These are phyloP conservation scores for Corynorhinus townsendii DNA, from an alignment of 2,113 vertebrate species.

Conservation along the genomic window DNA sequence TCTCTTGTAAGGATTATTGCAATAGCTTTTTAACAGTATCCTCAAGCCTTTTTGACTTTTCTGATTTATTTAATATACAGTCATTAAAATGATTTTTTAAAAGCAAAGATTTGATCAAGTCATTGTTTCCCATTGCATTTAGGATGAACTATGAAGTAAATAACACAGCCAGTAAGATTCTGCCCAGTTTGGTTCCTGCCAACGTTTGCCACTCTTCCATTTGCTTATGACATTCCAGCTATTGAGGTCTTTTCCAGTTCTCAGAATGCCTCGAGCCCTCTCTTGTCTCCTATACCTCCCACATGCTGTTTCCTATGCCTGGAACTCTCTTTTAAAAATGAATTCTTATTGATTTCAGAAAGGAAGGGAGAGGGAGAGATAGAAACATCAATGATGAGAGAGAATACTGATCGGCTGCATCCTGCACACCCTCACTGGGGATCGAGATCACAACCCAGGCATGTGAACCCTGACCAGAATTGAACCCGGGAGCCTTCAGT, in stretches of 20 bases:
- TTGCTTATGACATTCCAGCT: background rate
- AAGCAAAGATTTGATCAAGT: constrained; percentile 22
- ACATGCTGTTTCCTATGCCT: background rate
- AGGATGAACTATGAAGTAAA: constrained; percentile 26
- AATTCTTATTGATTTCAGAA: too few species aligned
- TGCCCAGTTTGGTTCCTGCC: background rate
- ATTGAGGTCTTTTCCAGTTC: background rate
- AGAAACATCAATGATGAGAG: too few species aligned
- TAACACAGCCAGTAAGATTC: background rate
- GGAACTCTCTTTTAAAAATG: background rate
- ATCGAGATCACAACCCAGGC: too few species aligned
- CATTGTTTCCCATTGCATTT: background rate
- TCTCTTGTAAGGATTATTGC: background rate
- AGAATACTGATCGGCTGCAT: too few species aligned
- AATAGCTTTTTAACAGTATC: constrained; percentile 15
- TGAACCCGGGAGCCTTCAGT: too few species aligned
- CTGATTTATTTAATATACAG: background rate
- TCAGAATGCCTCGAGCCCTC: background rate
- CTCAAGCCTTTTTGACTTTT: background rate
- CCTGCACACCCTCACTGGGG: too few species aligned
- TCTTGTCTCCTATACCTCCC: background rate
- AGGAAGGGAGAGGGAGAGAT: too few species aligned
- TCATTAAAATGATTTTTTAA: constrained; percentile 34
- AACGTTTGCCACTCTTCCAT: background rate
- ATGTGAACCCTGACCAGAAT: too few species aligned